These are phyloP conservation scores for Antheraea assamensis DNA, from an alignment of 2,888 invertebrate species.

Conservation along the genomic window DNA sequence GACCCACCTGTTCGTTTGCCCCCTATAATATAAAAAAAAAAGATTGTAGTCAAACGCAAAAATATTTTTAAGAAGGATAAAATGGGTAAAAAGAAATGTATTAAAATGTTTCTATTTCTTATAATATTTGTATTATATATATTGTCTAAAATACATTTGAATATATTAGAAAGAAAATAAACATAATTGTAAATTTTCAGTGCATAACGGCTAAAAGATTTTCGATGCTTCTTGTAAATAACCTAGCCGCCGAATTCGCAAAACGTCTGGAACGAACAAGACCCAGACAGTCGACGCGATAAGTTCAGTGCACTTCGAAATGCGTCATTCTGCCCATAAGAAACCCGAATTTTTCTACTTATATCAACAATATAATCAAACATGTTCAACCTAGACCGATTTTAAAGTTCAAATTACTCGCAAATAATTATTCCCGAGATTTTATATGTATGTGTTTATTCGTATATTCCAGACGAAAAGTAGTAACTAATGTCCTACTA, in stretches of 20 bases:
- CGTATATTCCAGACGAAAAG: too few species aligned
- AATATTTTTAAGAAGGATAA: too few species aligned
- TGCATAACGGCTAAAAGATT: conserved; percentile 21
- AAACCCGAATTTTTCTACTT: conserved; percentile 28
- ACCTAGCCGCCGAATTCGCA: conserved; percentile 36
- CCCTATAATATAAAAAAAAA: too few species aligned
- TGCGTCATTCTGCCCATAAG: conserved; percentile 38
- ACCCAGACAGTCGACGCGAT: conserved; percentile 40
- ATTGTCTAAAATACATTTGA: not conserved
- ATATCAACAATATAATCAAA: conserved; percentile 5
- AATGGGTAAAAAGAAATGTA: too few species aligned
- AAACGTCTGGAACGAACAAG: conserved; percentile 45
- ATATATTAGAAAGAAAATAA: not conserved
- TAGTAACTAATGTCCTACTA: too few species aligned
- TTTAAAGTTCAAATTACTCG: not conserved
- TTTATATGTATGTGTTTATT: too few species aligned
- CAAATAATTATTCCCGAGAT: too few species aligned
- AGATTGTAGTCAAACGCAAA: too few species aligned
- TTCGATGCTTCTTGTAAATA: conserved; percentile 24
- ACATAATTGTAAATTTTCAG: conserved; percentile 5
- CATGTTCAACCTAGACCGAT: not conserved
- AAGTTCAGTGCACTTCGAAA: conserved; percentile 46
- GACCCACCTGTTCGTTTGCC: too few species aligned
- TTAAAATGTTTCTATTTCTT: too few species aligned
- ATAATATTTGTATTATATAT: not conserved